phyloP scores from a whole-genome alignment of 2,113 vertebrate species.

The Hylia prasina region DNA sequence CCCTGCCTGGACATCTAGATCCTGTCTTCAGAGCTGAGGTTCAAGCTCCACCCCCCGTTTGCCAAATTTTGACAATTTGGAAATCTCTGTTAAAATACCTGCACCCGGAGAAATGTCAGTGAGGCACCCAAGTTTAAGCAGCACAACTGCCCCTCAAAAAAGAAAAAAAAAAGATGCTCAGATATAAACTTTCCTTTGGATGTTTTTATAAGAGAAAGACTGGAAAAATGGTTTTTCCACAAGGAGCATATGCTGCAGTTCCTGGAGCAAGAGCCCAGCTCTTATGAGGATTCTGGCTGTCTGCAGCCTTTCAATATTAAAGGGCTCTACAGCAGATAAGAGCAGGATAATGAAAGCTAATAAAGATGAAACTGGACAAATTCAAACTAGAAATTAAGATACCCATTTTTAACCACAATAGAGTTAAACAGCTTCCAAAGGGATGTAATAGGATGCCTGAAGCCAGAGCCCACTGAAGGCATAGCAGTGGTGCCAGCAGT shows the following conservation, averaged over 20 bases:
- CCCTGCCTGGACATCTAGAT: not conserved
- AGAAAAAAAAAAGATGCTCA: not conserved
- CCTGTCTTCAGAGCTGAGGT: not conserved
- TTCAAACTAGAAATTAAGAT: conserved; percentile 5
- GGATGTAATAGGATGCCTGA: not conserved
- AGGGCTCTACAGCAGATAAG: conserved; percentile 18
- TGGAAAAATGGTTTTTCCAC: not conserved
- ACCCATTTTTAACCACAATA: not conserved
- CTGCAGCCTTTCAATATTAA: conserved; percentile 24
- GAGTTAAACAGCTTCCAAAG: not conserved
- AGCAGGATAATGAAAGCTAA: not conserved
- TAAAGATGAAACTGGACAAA: conserved; percentile 38
- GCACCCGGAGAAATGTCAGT: not conserved
- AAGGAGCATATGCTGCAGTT: not conserved
- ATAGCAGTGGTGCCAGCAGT: rapidly evolving
- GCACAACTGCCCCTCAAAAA: not conserved
- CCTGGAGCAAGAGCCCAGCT: not conserved
- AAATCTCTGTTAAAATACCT: not conserved
- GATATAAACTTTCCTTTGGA: not conserved
- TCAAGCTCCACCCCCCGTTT: not conserved
- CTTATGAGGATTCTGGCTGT: not conserved
- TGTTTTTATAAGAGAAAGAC: not conserved
- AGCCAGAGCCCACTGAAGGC: rapidly evolving
- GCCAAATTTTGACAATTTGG: not conserved
- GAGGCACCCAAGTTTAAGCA: not conserved